Percentiles rank a stretch among this genome's conserved stretches.
These are phyloP conservation scores for Oscarella lobularis DNA, from an alignment of 37 sponge, comb jelly and placozoan species.

Conservation along the genomic window DNA sequence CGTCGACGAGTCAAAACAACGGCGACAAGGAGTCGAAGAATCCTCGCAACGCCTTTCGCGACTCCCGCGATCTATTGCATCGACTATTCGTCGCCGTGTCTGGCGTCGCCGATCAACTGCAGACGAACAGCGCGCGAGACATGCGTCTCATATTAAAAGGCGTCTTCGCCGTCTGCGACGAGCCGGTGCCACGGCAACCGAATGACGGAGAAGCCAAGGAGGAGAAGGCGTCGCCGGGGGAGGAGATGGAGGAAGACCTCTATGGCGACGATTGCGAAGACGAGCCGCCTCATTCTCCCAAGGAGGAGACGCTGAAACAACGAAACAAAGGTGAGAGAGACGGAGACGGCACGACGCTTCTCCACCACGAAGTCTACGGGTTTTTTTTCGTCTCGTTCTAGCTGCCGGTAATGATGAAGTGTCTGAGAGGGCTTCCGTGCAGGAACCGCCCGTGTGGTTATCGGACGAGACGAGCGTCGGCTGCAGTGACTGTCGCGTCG, in stretches of 20 bases:
- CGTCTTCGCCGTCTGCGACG: conserved; percentile 34
- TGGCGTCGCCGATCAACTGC: conserved; percentile 71
- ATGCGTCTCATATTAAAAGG: conserved; percentile 55
- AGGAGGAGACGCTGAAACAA: too few relatives aligned
- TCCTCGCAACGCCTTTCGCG: conserved; percentile 35
- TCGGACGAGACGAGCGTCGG: conserved; percentile 79
- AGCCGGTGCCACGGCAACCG: not conserved
- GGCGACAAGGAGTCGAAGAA: not conserved
- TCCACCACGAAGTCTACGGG: too few relatives aligned
- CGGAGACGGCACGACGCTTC: too few relatives aligned
- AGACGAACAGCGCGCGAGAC: conserved; percentile 59
- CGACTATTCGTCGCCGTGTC: conserved; percentile 64
- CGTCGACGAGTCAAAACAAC: not conserved
- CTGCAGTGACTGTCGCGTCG: conserved; percentile 67
- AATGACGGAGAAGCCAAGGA: not conserved
- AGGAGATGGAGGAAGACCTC: not conserved
- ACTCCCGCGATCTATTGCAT: conserved; percentile 47
- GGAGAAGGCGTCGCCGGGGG: not conserved
- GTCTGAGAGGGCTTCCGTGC: not conserved
- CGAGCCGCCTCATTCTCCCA: not conserved
- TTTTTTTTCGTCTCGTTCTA: too few relatives aligned
- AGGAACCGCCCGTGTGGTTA: conserved; percentile 75
- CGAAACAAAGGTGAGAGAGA: too few relatives aligned
- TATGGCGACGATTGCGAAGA: not conserved
- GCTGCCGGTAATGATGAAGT: not conserved